Percentiles rank a stretch among this genome's conserved stretches.
phyloP scores from a whole-genome alignment of 2,113 vertebrate species.

The Myanophis thanlyinensis region DNA sequence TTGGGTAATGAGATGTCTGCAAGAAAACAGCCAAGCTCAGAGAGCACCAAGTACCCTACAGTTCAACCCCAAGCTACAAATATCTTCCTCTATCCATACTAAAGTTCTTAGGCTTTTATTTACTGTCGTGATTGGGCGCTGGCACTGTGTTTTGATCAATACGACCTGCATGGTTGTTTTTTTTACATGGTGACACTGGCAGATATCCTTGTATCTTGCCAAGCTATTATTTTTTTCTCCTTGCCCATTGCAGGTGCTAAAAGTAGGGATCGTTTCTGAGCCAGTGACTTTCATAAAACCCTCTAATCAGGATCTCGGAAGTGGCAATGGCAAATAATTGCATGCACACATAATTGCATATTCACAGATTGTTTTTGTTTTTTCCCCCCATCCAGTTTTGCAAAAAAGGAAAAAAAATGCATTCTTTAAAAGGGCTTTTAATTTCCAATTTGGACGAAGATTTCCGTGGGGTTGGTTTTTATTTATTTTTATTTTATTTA shows the following conservation, averaged over 20 bases:
- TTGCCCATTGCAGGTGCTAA: neutral
- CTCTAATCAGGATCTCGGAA: neutral
- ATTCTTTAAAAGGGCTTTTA: constrained; percentile 5
- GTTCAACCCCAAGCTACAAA: no score
- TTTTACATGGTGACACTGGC: neutral
- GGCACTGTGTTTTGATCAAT: neutral
- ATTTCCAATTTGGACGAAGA: constrained; percentile 23
- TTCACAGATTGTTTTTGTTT: neutral
- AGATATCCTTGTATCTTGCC: neutral
- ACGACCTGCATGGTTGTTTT: neutral
- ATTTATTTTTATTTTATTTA: neutral
- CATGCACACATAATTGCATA: no score
- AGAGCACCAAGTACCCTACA: no score
- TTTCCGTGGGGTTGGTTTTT: neutral
- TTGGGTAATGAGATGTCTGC: no score
- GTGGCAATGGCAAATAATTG: neutral
- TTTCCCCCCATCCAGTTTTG: accelerated
- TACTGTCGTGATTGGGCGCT: neutral
- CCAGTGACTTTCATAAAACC: neutral
- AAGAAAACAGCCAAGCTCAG: no score
- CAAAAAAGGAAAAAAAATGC: neutral
- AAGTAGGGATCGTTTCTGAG: neutral
- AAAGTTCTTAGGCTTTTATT: neutral
- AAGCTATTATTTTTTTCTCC: neutral
- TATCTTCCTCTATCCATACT: neutral